Percentiles rank a stretch among this genome's conserved stretches.
Conservation (phyloP, 2,888 invertebrate genomes). For the Drosophila fulvimacula region DNA sequence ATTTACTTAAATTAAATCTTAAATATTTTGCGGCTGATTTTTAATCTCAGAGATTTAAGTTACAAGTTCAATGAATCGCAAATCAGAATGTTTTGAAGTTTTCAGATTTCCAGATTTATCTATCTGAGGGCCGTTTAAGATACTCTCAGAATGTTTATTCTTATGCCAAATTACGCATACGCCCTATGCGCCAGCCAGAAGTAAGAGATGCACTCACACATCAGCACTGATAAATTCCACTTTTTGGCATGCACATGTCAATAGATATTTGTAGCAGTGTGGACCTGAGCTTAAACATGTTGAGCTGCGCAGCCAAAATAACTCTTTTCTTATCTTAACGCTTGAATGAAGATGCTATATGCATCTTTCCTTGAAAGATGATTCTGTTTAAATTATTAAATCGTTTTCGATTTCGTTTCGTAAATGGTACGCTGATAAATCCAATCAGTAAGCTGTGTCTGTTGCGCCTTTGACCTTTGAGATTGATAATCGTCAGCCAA, state of each 20-base stretch:
- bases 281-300: constrained; percentile 2
- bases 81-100: not conserved
- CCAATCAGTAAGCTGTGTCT: constrained; percentile 47
- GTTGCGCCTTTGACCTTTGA: constrained; percentile 43
- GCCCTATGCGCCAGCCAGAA: constrained; percentile 15
- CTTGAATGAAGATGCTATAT: constrained; percentile 41
- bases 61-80: not conserved
- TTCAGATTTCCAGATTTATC: not conserved
- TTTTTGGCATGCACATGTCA: constrained; percentile 46
- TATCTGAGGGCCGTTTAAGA: no score
- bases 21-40: constrained; percentile 45
- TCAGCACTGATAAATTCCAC: constrained; percentile 40
- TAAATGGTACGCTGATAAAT: constrained; percentile 5
- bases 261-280: not conserved
- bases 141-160: not conserved
- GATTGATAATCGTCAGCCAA: constrained; percentile 47
- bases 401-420: constrained; percentile 5
- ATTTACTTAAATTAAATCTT: constrained; percentile 70
- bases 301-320: constrained; percentile 41
- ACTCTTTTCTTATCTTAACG: constrained; percentile 61
- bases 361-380: not conserved
- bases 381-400: constrained; percentile 9
- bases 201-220: constrained; percentile 35
- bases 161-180: constrained; percentile 36
- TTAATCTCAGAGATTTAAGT: constrained; percentile 25